Evolutionary conservation across 2,888 invertebrate species (phyloP).

Genomic region (Folsomia manolachei): DNA sequence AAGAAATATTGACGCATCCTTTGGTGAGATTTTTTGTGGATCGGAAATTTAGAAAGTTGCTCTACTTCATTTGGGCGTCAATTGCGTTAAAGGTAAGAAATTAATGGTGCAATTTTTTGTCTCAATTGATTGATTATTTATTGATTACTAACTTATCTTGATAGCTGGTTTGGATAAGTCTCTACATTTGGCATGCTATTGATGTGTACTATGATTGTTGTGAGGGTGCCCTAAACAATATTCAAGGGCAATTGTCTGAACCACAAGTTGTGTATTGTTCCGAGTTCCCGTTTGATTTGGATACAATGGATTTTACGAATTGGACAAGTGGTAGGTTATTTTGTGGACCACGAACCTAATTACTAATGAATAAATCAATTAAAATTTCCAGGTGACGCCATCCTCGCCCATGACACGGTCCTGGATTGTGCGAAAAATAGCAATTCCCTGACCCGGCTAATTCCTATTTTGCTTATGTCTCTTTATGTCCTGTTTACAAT

Average conservation of each 20-base stretch:
- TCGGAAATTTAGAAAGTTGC: conserved; percentile 17
- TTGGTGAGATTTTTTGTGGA: conserved; percentile 15
- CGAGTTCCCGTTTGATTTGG: conserved; percentile 9
- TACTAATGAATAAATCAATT: neutral
- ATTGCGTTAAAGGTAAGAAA: conserved; percentile 8
- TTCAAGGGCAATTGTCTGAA: neutral
- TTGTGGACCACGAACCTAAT: neutral
- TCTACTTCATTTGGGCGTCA: conserved; percentile 9
- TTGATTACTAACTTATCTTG: neutral
- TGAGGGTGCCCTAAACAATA: conserved; percentile 1
- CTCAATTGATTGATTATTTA: neutral
- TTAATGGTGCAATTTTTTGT: neutral
- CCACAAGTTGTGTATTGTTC: conserved; percentile 12
- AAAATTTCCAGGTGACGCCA: neutral
- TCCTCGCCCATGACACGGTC: neutral
- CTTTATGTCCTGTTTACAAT: neutral
- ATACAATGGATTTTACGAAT: neutral
- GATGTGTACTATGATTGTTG: conserved; percentile 21
- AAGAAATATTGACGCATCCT: conserved; percentile 22
- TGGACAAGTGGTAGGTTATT: neutral
- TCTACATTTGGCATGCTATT: conserved; percentile 23
- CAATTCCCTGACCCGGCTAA: neutral
- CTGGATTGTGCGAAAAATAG: neutral
- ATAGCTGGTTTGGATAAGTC: conserved; percentile 16
- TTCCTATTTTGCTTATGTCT: neutral